Percentiles rank a stretch among this genome's conserved stretches.
phyloP scores from a whole-genome alignment of 2,888 invertebrate species.

The Pristionchus entomophagus region DNA sequence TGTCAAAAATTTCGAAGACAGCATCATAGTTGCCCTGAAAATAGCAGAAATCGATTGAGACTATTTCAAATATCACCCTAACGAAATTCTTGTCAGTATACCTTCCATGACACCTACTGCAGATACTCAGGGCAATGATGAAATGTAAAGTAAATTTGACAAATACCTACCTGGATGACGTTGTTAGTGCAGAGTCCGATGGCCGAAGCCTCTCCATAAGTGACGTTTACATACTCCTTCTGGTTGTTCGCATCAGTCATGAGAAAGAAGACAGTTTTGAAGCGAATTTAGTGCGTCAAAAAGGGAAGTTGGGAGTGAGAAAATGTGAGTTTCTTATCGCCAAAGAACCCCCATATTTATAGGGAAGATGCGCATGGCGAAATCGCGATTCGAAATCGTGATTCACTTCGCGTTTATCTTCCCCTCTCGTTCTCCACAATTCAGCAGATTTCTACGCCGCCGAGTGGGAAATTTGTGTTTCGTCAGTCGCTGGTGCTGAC shows the following conservation, averaged over 20 bases:
- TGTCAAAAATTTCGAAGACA: conserved; percentile 85
- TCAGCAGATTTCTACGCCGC: no score
- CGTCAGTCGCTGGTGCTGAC: no score
- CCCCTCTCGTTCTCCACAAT: no score
- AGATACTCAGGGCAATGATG: background rate
- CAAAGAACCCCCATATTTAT: no score
- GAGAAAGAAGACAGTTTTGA: conserved; percentile 6
- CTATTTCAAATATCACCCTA: background rate
- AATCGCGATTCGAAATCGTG: no score
- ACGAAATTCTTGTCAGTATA: conserved; percentile 32
- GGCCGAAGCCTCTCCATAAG: conserved; percentile 58
- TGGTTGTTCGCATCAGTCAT: conserved; percentile 1
- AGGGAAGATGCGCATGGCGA: no score
- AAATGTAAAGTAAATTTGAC: background rate
- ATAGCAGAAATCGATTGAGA: conserved; percentile 26
- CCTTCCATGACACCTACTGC: conserved; percentile 36
- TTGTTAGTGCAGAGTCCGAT: conserved; percentile 61
- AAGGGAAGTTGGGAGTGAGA: conserved; percentile 36
- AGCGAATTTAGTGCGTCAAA: conserved; percentile 36
- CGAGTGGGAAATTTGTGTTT: no score
- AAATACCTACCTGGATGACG: conserved; percentile 66
- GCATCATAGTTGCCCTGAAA: conserved; percentile 69
- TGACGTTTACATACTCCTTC: conserved; percentile 59
- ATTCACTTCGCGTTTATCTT: no score
- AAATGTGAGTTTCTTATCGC: no score